Conservation (phyloP, 1,140 invertebrate genomes). For the Lordiphosa clarofinis region DNA sequence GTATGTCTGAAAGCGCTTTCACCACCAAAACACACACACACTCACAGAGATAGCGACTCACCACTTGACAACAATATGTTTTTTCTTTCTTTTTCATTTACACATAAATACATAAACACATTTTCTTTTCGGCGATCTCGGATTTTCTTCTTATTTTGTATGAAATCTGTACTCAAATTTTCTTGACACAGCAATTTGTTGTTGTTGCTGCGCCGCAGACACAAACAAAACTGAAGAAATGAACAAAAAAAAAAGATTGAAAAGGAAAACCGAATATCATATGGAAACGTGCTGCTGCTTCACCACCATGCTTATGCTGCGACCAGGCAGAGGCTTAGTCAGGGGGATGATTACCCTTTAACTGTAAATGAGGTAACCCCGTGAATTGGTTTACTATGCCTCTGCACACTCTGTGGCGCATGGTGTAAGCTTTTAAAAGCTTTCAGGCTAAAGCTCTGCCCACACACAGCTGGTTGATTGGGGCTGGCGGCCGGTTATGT, state of each 20-base stretch:
- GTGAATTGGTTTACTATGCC: constrained; percentile 9
- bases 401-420: constrained; percentile 30
- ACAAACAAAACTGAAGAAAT: constrained; percentile 54
- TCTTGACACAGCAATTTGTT: constrained; percentile 18
- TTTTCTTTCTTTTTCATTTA: no score
- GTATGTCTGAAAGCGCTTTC: constrained; percentile 1
- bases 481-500: constrained; percentile 1
- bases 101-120: no score
- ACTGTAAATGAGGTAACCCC: not conserved
- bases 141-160: no score
- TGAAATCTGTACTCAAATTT: no score
- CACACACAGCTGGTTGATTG: constrained; percentile 50
- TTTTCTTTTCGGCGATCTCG: no score
- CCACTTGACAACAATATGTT: no score
- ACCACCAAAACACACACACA: no score
- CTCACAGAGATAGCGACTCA: no score
- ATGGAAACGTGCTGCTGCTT: constrained; percentile 56
- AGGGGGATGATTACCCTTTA: not conserved
- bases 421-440: constrained; percentile 57
- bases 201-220: constrained; percentile 22
- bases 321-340: constrained; percentile 2
- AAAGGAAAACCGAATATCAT: constrained; percentile 54
- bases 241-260: constrained; percentile 5
- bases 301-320: constrained; percentile 51
- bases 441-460: constrained; percentile 43